Conservation (phyloP, 2,113 vertebrate genomes). For the Pygoscelis adeliae region DNA sequence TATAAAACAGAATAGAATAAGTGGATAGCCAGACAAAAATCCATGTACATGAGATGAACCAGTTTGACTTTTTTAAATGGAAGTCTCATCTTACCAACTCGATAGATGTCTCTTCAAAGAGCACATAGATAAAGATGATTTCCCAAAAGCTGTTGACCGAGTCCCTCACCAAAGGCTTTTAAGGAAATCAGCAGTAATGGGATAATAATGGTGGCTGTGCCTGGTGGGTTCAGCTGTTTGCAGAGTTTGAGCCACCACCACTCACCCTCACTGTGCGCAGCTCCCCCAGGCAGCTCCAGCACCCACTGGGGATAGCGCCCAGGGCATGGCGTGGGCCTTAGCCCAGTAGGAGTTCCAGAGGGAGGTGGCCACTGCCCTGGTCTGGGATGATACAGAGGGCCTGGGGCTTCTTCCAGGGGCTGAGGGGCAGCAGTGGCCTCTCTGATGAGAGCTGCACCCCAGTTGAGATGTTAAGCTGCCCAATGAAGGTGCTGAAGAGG, state of each 20-base stretch:
- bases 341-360: not conserved
- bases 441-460: not conserved
- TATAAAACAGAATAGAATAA: not conserved
- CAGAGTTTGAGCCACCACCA: not conserved
- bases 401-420: not conserved
- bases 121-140: not conserved
- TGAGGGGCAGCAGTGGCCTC: no score
- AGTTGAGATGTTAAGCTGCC: not conserved
- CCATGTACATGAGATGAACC: not conserved
- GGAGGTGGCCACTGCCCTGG: not conserved
- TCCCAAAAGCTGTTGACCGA: not conserved
- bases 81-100: not conserved
- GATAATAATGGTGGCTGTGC: not conserved
- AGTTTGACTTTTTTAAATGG: not conserved
- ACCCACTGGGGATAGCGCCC: not conserved
- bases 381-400: not conserved
- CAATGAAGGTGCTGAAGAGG: not conserved
- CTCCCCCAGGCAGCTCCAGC: not conserved
- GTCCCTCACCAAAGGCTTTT: not conserved
- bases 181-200: not conserved
- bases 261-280: not conserved
- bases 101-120: not conserved
- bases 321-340: not conserved
- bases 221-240: not conserved
- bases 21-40: not conserved